Evolutionary conservation across 2,113 vertebrate species (phyloP), one percentile per base, ranked within the genome.

Genomic region (Bos indicus): DNA sequence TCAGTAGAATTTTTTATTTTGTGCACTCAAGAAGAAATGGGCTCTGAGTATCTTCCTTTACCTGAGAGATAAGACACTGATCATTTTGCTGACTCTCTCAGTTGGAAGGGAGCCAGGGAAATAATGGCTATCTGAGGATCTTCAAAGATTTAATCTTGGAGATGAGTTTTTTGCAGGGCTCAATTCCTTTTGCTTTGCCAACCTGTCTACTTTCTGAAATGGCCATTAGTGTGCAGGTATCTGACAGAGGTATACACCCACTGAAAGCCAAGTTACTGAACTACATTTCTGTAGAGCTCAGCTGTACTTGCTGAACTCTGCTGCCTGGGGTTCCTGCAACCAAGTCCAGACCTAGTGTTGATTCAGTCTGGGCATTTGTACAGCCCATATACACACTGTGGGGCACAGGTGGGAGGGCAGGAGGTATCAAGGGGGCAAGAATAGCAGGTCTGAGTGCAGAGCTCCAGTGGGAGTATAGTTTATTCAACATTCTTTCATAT

Each of bases 91-190:
- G 97, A 97, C 95, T 97, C 60, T 93, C 91, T 52, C n/a, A 0
- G 67, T 59, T 96, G 97, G 98, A 97, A 93, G 62, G 43, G 89
- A 95, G 97, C 97, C 98, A 97, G 88, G 81, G 78, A 67, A 90
- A 96, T 95, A 97, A 97, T 88, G 96, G 96, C 96, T 95, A 94
- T 96, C 97, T 56, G 97, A 92, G 96, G 94, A 96, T 96, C 98
- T 94, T 96, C 97, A 74, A 92, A 96, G 97, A 97, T 97, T 95
- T 98, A 95, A 94, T 98, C 98, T 97, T 12, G 67, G 90, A 95
- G 95, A 96, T 97, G 97, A 98, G 97, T 92, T 98, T 96, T 96
- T 90, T 83, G 81, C 97, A 71, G 96, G 90, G 85, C 94, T 95
- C 82, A 56, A 94, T 94, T 97, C 96, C 95, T 98, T 97, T 96